phyloP scores from a whole-genome alignment of 2,888 invertebrate species.

The Rhingia campestris region DNA sequence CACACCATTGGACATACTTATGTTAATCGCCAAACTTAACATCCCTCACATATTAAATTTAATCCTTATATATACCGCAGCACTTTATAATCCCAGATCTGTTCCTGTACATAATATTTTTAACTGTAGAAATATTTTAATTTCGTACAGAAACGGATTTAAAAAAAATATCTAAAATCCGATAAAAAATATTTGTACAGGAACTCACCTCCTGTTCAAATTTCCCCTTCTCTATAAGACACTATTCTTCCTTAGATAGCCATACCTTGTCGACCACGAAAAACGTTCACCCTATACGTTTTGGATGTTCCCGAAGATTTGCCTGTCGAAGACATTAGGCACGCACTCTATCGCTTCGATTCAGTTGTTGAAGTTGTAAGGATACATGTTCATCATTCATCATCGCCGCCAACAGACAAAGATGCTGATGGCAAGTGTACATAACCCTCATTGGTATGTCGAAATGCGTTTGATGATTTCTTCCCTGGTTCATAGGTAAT shows the following conservation, averaged over 20 bases:
- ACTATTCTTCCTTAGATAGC: slow-evolving; percentile 84
- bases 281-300: slow-evolving; percentile 92
- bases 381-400: slow-evolving; percentile 84
- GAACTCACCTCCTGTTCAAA: neutral
- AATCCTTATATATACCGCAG: no score
- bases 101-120: no score
- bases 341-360: slow-evolving; percentile 90
- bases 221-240: neutral
- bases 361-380: slow-evolving; percentile 92
- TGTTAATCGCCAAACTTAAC: no score
- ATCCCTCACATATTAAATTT: no score
- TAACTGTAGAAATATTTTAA: no score
- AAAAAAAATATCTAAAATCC: neutral
- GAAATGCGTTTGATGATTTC: neutral
- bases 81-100: no score
- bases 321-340: slow-evolving; percentile 92
- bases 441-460: neutral
- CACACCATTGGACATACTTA: no score
- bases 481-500: slow-evolving; percentile 33
- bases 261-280: slow-evolving; percentile 93
- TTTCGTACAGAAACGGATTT: neutral
- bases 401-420: slow-evolving; percentile 77
- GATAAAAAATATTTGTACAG: no score
- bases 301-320: slow-evolving; percentile 92
- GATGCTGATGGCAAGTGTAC: slow-evolving; percentile 79